Conservation (phyloP, 2,888 invertebrate genomes). For the Drosophila cognata region DNA sequence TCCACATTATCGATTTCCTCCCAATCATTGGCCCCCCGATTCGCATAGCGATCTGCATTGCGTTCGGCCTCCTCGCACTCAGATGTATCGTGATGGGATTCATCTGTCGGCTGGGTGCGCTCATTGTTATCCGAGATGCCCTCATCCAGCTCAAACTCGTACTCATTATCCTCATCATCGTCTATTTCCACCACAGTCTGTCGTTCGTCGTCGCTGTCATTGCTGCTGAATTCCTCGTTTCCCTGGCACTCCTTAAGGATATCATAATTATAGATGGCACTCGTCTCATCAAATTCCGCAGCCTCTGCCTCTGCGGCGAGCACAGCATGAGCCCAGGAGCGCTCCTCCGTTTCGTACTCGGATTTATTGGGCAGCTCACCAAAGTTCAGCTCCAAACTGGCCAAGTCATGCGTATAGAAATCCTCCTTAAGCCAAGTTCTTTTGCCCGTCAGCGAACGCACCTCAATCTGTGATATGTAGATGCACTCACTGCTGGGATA, state of each 20-base stretch:
- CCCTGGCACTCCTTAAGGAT: constrained; percentile 45
- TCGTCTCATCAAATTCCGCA: constrained; percentile 71
- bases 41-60: constrained; percentile 82
- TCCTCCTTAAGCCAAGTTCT: constrained; percentile 80
- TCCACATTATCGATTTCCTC: constrained; percentile 66
- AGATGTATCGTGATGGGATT: constrained; percentile 84
- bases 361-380: neutral
- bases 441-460: constrained; percentile 76
- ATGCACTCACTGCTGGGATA: constrained; percentile 82
- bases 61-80: constrained; percentile 84
- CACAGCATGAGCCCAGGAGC: constrained; percentile 67
- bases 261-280: constrained; percentile 65
- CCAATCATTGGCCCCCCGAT: constrained; percentile 82
- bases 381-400: constrained; percentile 26
- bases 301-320: constrained; percentile 71
- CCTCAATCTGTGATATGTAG: constrained; percentile 80
- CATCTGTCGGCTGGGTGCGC: constrained; percentile 82
- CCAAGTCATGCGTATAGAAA: constrained; percentile 68
- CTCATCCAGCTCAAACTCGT: constrained; percentile 80
- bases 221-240: constrained; percentile 72
- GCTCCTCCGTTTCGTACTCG: constrained; percentile 45
- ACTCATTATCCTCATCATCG: constrained; percentile 53
- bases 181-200: constrained; percentile 84
- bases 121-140: constrained; percentile 84
- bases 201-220: constrained; percentile 83